A percentile compares a stretch with the other conserved stretches of the same genome.
Conservation (phyloP, 2,888 invertebrate species). For the Adela reaumurella region DNA sequence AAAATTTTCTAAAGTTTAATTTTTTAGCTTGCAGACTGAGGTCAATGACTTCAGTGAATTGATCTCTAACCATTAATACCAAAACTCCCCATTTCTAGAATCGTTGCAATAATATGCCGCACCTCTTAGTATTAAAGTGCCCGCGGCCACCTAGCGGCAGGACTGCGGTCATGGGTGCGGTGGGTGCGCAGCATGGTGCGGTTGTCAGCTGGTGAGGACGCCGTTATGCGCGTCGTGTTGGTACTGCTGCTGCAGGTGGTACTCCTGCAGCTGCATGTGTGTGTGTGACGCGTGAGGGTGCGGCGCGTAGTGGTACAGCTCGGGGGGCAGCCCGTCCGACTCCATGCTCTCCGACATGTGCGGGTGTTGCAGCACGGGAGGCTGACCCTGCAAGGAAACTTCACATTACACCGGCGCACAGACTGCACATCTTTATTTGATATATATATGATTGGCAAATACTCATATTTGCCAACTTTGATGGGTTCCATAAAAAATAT, state of each 20-base stretch:
- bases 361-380: neutral
- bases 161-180: constrained; percentile 8
- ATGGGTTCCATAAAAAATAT: too few species aligned
- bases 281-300: constrained; percentile 7
- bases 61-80: neutral
- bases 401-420: too few species aligned
- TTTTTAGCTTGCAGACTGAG: too few species aligned
- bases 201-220: constrained; percentile 27
- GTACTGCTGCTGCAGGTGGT: constrained; percentile 16
- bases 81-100: too few species aligned
- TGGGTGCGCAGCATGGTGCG: constrained; percentile 8
- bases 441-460: too few species aligned
- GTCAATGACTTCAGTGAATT: too few species aligned
- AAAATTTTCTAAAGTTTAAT: too few species aligned
- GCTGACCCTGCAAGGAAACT: neutral
- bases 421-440: too few species aligned
- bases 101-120: too few species aligned
- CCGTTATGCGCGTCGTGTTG: constrained; percentile 3
- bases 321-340: neutral
- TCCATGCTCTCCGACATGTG: neutral
- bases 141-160: constrained; percentile 1
- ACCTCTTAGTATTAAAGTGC: too few species aligned
- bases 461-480: too few species aligned
- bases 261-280: constrained; percentile 19
- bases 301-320: too few species aligned